A percentile compares a stretch with the other conserved stretches of the same genome.
These are phyloP conservation scores for Phocides pigmalion DNA, from an alignment of 1,140 invertebrate genomes.

Conservation along the genomic window DNA sequence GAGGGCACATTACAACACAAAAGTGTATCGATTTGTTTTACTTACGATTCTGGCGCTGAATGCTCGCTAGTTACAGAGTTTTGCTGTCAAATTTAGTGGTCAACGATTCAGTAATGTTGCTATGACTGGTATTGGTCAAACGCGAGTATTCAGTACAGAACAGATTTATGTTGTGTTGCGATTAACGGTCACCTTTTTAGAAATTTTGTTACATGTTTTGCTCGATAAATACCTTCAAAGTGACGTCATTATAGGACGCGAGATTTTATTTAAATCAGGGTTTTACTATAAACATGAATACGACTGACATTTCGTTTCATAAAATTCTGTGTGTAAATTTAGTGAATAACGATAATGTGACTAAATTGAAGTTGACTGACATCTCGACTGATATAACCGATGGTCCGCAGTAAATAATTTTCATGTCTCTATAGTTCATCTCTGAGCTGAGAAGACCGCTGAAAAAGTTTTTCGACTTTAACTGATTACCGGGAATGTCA, in stretches of 20 bases:
- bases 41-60: constrained; percentile 13
- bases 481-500: no score
- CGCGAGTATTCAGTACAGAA: constrained; percentile 25
- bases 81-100: constrained; percentile 33
- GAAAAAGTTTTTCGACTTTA: no score
- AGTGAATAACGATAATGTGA: not conserved
- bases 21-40: constrained; percentile 21
- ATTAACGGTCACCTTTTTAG: constrained; percentile 38
- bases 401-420: no score
- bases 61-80: constrained; percentile 4
- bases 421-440: no score
- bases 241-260: constrained; percentile 48
- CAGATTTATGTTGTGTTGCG: constrained; percentile 39
- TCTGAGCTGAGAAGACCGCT: no score
- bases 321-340: constrained; percentile 25
- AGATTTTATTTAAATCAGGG: constrained; percentile 44
- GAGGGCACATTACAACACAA: constrained; percentile 17
- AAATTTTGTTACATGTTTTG: constrained; percentile 50
- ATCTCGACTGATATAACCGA: not conserved
- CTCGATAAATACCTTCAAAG: constrained; percentile 40
- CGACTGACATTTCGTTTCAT: constrained; percentile 23
- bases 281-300: constrained; percentile 37
- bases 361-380: not conserved
- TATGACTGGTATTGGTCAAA: constrained; percentile 40
- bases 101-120: constrained; percentile 34